phyloP scores from a whole-genome alignment of 2,888 invertebrate species.

The Rotaria macrura region DNA sequence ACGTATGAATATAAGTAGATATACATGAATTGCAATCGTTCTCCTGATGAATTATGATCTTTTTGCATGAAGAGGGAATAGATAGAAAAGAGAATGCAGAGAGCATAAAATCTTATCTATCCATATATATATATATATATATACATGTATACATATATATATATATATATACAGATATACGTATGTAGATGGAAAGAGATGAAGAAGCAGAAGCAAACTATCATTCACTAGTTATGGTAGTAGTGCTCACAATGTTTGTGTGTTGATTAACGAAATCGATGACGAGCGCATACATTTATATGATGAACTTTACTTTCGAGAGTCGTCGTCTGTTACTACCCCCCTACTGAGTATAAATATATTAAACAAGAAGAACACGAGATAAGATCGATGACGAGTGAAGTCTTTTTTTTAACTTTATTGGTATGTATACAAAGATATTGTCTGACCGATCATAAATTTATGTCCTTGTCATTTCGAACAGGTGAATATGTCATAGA shows the following conservation, averaged over 20 bases:
- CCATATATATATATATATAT: background rate
- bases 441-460: background rate
- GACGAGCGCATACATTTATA: background rate
- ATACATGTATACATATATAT: background rate
- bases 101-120: background rate
- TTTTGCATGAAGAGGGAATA: background rate
- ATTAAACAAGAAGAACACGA: background rate
- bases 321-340: background rate
- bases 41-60: background rate
- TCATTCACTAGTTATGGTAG: background rate
- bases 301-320: background rate
- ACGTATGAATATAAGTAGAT: background rate
- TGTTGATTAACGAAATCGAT: background rate
- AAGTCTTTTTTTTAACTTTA: background rate
- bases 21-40: background rate
- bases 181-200: background rate
- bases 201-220: background rate
- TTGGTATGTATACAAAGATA: background rate
- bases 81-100: background rate
- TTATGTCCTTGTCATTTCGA: background rate
- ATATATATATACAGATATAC: background rate
- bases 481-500: background rate
- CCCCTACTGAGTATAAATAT: background rate
- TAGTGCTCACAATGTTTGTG: background rate
- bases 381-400: background rate